Conservation (phyloP, 2,797 vertebrate genomes). For the Mus spretus region DNA sequence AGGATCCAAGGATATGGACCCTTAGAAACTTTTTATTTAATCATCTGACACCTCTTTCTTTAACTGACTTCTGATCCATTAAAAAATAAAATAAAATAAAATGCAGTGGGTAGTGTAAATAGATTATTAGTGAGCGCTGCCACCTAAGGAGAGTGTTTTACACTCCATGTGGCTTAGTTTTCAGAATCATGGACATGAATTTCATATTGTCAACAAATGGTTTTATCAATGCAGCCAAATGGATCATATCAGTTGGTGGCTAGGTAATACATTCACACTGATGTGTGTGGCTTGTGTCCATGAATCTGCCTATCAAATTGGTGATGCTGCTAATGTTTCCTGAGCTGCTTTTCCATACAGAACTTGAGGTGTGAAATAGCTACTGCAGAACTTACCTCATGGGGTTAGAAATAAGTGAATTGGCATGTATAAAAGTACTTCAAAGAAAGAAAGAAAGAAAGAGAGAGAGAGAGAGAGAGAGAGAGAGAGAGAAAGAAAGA, state of each 20-base stretch:
- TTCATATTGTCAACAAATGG: neutral
- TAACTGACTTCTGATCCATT: constrained; percentile 16
- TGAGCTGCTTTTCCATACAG: constrained; percentile 7
- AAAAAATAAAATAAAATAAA: constrained; percentile 9
- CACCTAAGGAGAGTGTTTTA: neutral
- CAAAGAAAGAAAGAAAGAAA: no score
- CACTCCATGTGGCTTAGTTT: neutral
- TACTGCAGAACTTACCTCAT: neutral
- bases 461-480: no score
- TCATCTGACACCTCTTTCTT: neutral
- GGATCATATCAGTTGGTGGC: neutral
- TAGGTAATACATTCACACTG: neutral
- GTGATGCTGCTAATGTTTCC: neutral
- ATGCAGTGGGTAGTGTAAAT: neutral
- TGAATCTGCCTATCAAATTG: constrained; percentile 26
- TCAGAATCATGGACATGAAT: neutral
- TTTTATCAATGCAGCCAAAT: neutral
- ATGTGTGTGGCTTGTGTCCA: neutral
- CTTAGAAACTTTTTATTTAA: neutral
- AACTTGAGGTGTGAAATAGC: neutral
- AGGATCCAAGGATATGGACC: constrained; percentile 10
- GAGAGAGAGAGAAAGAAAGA: no score
- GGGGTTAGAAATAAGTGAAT: constrained; percentile 46
- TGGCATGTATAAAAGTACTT: neutral
- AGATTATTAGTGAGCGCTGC: neutral